Evolutionary conservation across 2,113 vertebrate species (phyloP), one percentile per base, ranked within the genome.

Genomic region (Cyphomyrus plagiostoma): DNA sequence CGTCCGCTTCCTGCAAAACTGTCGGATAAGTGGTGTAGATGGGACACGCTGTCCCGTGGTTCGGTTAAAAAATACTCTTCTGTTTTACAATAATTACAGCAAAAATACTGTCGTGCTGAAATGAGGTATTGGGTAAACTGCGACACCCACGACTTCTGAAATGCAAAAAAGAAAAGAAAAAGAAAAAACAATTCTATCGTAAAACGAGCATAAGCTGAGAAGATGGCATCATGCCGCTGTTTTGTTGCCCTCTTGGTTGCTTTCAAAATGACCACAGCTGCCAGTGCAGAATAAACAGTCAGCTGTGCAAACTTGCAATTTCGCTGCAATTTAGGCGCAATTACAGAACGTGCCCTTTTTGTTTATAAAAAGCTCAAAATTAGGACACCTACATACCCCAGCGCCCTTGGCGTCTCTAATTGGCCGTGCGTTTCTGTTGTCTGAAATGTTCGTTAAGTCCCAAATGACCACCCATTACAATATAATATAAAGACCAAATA

Each of bases 331-430:
- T 89, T 86, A 70, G 46, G 58, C 86, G n/a, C 39, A 70, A 87
- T 89, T 74, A 89, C 80, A 85, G 80, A 89, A 89, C 58, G 83
- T 89, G 56, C 89, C 62, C 62, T n/a, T 86, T 83, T 89, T 89
- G 82, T 89, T 86, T 89, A 89, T 89, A 84, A 84, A 56, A 62
- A 89, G 89, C 80, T 85, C 83, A 89, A 70, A 70, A 86, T 89
- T 74, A 89, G 83, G 26, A 87, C 84, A 89, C 83, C 58, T 89
- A 89, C 56, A 52, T 58, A 49, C 6, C 45, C 66, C n/a, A 35
- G 7, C 62, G 48, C 42, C 56, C 26, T 62, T 84, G 52, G 52
- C 52, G 9, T 83, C 77, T 56, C 39, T 58, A 45, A 58, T 89
- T 85, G 53, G 53, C 30, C 80, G 56, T 84, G 5, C 77, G 45